These are phyloP conservation scores for Thera obeliscata DNA, from an alignment of 2,888 invertebrate genomes.

Conservation along the genomic window DNA sequence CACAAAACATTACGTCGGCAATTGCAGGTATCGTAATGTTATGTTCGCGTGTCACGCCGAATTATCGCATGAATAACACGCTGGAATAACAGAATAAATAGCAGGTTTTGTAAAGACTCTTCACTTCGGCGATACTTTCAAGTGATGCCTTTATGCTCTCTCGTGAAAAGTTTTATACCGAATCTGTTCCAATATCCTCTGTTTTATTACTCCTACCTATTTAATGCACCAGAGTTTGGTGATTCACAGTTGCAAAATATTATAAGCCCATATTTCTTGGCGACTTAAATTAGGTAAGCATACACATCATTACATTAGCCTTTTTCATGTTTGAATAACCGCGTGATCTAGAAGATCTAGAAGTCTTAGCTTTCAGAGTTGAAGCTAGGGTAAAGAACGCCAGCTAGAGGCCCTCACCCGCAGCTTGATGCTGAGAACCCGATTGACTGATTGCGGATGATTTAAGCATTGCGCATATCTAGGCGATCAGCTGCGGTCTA, in stretches of 20 bases:
- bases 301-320: too few species aligned
- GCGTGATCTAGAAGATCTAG: too few species aligned
- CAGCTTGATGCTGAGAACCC: too few species aligned
- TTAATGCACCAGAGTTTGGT: too few species aligned
- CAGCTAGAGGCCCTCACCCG: too few species aligned
- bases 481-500: too few species aligned
- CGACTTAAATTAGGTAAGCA: too few species aligned
- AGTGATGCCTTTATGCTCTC: background rate
- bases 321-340: too few species aligned
- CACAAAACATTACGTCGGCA: conserved; percentile 48
- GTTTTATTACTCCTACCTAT: background rate
- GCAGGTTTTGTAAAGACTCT: conserved; percentile 6
- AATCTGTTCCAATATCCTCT: background rate
- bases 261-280: background rate
- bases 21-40: conserved; percentile 57
- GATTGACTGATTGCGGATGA: too few species aligned
- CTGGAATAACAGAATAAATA: conserved; percentile 11
- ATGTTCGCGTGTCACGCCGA: conserved; percentile 67
- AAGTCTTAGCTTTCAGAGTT: too few species aligned
- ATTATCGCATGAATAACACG: conserved; percentile 60
- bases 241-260: background rate
- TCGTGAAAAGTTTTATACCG: background rate
- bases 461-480: too few species aligned
- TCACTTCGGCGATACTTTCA: conserved; percentile 4
- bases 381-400: too few species aligned